Base-by-base conservation (phyloP, 2,888 invertebrate species). In the Caenorhabditis uteleia region DNA sequence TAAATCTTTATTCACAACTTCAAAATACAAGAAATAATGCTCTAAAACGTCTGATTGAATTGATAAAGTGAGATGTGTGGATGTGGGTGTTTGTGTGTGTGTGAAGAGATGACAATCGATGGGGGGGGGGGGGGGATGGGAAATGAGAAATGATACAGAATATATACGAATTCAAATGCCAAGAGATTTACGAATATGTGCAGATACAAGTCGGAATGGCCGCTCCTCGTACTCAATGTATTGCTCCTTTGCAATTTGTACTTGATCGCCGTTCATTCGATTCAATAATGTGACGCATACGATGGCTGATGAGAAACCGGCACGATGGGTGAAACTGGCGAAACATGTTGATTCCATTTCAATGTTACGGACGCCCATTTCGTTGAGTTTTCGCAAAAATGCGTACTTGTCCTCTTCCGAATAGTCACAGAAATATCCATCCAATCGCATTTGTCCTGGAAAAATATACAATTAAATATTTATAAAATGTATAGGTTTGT, bases 401-500 rank as follows among this genome's bases (percentile, higher is more conserved):
- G 89, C 89, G 88, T 91, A 89, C 85, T 94, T 95, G 70, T 97
- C 94, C n/a, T 88, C 85, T 83, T 91, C 91, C 2, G 89, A 89
- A 86, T 92, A 95, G 78, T 94, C 93, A 85, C 95, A 95, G 86
- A 95, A 95, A 4, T 95, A 95, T 1, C 97, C 95, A 84, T 97
- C 95, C 71, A 94, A 86, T 38, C 97, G 89, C 18, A 92, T 95
- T 86, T 97, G 95, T 27, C 93, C n/a, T n/a, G n/a, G n/a, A n/a
- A 92, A 91, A 20, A 21, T 21, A 25, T 12, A 42, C 20, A n/a
- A 36, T 5, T 16, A 18, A 43, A 18, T n/a, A n/a, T n/a, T n/a
- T n/a, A n/a, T n/a, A n/a, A n/a, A n/a, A n/a, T n/a, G n/a, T n/a
- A n/a, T n/a, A n/a, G n/a, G n/a, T n/a, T n/a, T n/a, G n/a, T n/a